Conservation (phyloP, 2,888 invertebrate species). For the Tetragonula carbonaria region DNA sequence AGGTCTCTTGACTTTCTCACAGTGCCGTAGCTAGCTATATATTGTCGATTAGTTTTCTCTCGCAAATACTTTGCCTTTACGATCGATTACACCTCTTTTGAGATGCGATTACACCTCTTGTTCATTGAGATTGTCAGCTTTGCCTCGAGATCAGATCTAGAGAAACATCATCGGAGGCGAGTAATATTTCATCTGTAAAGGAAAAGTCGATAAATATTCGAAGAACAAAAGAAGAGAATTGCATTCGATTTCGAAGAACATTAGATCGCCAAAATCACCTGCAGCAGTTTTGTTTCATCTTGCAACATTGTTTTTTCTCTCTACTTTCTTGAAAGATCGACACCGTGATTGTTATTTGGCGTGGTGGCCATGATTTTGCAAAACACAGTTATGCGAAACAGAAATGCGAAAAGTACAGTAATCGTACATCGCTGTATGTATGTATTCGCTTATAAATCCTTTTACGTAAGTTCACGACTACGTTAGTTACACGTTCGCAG, state of each 20-base stretch:
- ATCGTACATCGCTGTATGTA: background rate
- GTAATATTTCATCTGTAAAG: no score
- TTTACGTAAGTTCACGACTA: slow-evolving; percentile 40
- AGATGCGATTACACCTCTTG: no score
- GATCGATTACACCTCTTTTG: background rate
- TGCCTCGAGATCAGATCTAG: no score
- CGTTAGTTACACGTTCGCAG: slow-evolving; percentile 24
- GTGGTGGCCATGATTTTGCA: background rate
- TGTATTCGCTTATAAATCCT: background rate
- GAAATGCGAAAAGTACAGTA: slow-evolving; percentile 33
- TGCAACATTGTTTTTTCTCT: background rate
- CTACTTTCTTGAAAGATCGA: background rate
- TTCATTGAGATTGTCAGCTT: background rate
- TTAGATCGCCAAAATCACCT: slow-evolving; percentile 3
- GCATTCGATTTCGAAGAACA: background rate
- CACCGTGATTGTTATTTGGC: background rate
- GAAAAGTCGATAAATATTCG: no score
- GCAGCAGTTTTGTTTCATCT: background rate
- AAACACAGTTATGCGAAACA: background rate
- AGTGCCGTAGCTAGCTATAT: slow-evolving; percentile 28
- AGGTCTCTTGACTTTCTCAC: slow-evolving; percentile 32
- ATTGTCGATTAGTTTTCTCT: background rate
- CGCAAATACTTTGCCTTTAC: no score
- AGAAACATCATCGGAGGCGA: background rate
- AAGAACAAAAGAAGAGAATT: no score